phyloP scores from a whole-genome alignment of 2,113 vertebrate species.

The Pseudolaguvia tuberculata region DNA sequence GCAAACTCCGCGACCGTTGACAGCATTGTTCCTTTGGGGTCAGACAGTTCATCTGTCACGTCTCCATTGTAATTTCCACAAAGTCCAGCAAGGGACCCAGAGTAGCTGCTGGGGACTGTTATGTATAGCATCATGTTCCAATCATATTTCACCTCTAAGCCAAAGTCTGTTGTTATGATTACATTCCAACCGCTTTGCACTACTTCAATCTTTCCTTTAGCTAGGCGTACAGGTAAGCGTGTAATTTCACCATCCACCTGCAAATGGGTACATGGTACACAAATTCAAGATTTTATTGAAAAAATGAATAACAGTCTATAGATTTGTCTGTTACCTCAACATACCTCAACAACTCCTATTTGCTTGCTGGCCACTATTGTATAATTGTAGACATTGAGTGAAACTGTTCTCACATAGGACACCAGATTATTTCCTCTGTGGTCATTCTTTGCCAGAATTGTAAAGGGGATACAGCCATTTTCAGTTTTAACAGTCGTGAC shows the following conservation, averaged over 20 bases:
- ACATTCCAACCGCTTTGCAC: slow-evolving; percentile 47
- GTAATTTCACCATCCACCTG: slow-evolving; percentile 60
- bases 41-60: slow-evolving; percentile 50
- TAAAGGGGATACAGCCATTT: slow-evolving; percentile 55
- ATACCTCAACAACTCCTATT: slow-evolving; percentile 49
- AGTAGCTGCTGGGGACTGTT: slow-evolving; percentile 52
- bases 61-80: slow-evolving; percentile 67
- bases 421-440: slow-evolving; percentile 42
- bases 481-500: neutral
- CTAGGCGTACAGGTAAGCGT: slow-evolving; percentile 53
- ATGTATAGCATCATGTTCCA: slow-evolving; percentile 56
- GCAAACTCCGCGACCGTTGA: slow-evolving; percentile 36
- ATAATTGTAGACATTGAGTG: slow-evolving; percentile 54
- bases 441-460: slow-evolving; percentile 66
- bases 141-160: slow-evolving; percentile 59
- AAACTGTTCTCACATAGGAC: slow-evolving; percentile 50
- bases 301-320: neutral
- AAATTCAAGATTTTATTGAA: neutral
- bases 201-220: slow-evolving; percentile 53
- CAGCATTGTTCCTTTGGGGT: slow-evolving; percentile 29
- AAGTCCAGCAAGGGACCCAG: slow-evolving; percentile 57
- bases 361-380: slow-evolving; percentile 49
- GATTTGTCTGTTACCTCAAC: neutral
- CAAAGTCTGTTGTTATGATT: slow-evolving; percentile 58
- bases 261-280: neutral